Evolutionary conservation across 2,113 vertebrate genomes (phyloP).

Genomic region (Saimiri boliviensis): DNA sequence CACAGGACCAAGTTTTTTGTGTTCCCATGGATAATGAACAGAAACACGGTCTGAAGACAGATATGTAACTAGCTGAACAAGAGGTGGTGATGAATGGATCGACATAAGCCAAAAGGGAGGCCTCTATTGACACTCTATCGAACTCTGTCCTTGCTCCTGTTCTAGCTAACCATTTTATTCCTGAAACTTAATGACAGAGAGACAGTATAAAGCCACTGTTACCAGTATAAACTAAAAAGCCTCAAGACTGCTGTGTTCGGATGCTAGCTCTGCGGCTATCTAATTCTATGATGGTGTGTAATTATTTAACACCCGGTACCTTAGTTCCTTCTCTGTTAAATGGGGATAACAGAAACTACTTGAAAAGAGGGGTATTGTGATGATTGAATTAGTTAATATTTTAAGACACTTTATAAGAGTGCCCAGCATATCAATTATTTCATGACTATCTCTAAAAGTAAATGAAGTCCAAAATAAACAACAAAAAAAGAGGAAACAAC

Average conservation of each 20-base stretch:
- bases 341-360: neutral
- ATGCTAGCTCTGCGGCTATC: neutral
- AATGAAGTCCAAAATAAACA: conserved; percentile 28
- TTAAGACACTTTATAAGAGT: neutral
- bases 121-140: neutral
- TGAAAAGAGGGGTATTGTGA: neutral
- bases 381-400: neutral
- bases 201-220: neutral
- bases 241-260: neutral
- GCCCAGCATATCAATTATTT: neutral
- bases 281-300: neutral
- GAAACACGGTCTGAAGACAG: neutral
- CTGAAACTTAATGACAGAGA: neutral
- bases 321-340: neutral
- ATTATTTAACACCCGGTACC: neutral
- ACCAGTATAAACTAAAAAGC: neutral
- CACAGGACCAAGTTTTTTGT: neutral
- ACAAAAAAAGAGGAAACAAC: neutral
- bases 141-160: neutral
- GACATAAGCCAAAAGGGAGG: neutral
- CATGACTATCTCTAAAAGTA: neutral
- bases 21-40: neutral
- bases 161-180: neutral
- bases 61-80: neutral
- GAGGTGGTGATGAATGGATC: neutral